These are phyloP conservation scores for Tricholaema leucomelas DNA, from an alignment of 2,113 vertebrate genomes.

Conservation along the genomic window DNA sequence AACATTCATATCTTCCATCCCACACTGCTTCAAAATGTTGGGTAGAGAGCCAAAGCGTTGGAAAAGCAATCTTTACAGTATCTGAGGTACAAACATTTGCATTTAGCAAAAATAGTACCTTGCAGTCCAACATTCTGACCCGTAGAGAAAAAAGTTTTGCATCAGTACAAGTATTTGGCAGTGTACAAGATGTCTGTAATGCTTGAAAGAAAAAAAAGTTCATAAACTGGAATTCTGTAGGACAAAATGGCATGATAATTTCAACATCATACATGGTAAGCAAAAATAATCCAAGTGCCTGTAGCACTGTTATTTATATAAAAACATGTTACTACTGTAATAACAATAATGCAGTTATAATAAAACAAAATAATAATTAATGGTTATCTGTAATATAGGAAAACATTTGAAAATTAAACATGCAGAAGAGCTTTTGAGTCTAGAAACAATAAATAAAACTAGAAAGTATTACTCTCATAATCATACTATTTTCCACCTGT, in stretches of 20 bases:
- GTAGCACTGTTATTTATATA: neutral
- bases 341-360: neutral
- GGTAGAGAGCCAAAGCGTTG: neutral
- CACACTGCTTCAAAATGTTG: neutral
- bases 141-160: neutral
- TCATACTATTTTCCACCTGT: neutral
- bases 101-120: neutral
- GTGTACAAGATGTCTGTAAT: neutral
- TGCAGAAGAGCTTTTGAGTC: neutral
- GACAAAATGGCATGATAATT: neutral
- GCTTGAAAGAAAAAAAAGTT: neutral
- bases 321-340: neutral
- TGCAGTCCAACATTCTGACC: neutral
- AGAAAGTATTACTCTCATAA: neutral
- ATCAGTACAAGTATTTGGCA: neutral
- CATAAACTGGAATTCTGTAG: neutral
- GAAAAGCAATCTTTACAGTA: neutral
- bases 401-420: neutral
- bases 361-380: neutral
- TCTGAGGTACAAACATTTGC: neutral
- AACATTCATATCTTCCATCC: neutral
- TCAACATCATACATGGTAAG: neutral
- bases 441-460: constrained; percentile 5
- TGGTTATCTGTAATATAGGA: neutral
- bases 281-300: neutral